Percentiles rank a stretch among this genome's conserved stretches.
Conservation (phyloP, 2,888 invertebrate genomes). For the Enoplolaimus lenunculus region DNA sequence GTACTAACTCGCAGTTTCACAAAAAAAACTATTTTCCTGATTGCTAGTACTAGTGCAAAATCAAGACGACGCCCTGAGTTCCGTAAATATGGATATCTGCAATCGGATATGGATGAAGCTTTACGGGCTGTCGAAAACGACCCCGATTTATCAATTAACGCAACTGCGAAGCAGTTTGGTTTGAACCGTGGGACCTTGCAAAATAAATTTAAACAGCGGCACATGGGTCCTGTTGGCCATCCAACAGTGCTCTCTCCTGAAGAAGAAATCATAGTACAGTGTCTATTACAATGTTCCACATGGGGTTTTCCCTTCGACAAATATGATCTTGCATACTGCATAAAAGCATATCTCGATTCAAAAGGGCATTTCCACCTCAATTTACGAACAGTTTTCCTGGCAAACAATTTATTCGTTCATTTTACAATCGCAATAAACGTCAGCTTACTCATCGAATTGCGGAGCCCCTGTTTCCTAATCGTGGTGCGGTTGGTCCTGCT, state of each 20-base stretch:
- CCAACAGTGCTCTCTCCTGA: neutral
- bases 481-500: neutral
- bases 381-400: neutral
- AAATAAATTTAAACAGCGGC: neutral
- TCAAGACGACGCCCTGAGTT: neutral
- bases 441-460: neutral
- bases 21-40: no score
- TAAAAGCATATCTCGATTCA: neutral
- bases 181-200: neutral
- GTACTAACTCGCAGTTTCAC: no score
- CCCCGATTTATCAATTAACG: neutral
- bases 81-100: neutral
- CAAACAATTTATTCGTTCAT: neutral
- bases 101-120: constrained; percentile 33
- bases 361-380: neutral
- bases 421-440: neutral
- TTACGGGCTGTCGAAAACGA: constrained; percentile 26
- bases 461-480: neutral
- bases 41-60: no score
- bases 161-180: neutral
- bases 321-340: neutral
- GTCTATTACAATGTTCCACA: neutral
- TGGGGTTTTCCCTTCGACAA: neutral
- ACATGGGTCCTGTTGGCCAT: neutral
- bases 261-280: neutral